Evolutionary conservation across 2,888 invertebrate species (phyloP).

Genomic region (Rhaphigaster nebulosa): DNA sequence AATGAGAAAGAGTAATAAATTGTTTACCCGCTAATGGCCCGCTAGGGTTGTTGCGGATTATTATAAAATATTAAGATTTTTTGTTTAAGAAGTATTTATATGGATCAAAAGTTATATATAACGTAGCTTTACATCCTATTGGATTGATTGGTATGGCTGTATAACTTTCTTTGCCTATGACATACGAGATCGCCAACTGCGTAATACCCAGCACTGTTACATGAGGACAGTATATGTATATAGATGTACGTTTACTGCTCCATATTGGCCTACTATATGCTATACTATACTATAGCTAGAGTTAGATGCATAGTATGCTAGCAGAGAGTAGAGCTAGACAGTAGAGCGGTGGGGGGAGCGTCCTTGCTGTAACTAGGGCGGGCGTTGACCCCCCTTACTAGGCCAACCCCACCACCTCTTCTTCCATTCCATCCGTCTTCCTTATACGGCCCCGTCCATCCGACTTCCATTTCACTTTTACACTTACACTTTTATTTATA

Average conservation of each 20-base stretch:
- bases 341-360: background rate
- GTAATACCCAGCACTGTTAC: background rate
- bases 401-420: slow-evolving; percentile 55
- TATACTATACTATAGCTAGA: background rate
- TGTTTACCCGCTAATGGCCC: too few species aligned
- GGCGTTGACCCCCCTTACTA: slow-evolving; percentile 23
- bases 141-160: too few species aligned
- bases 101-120: too few species aligned
- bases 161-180: too few species aligned
- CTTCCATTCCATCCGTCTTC: slow-evolving; percentile 50
- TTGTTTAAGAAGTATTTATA: too few species aligned
- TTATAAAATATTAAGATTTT: too few species aligned
- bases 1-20: too few species aligned
- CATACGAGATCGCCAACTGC: background rate
- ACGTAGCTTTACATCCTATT: too few species aligned
- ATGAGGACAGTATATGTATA: background rate
- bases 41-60: too few species aligned
- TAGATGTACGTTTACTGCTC: background rate
- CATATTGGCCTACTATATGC: background rate
- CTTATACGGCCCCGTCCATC: slow-evolving; percentile 54
- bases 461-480: slow-evolving; percentile 47
- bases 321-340: background rate
- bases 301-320: background rate
- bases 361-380: slow-evolving; percentile 53
- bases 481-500: slow-evolving; percentile 51